phyloP scores from a whole-genome alignment of 2,113 vertebrate genomes.

The Puma concolor region DNA sequence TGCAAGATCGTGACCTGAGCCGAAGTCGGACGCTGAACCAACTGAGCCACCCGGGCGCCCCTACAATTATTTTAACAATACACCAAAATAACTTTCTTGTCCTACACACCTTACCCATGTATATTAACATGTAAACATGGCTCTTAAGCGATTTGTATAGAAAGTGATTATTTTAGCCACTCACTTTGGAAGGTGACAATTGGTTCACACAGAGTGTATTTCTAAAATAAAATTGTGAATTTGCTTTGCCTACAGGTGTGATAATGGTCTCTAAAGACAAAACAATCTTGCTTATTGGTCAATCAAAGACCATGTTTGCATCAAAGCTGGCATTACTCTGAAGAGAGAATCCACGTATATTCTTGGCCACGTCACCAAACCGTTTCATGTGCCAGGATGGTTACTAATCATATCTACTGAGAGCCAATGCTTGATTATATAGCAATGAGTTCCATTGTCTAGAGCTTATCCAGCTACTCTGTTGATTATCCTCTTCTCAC shows the following conservation, averaged over 20 bases:
- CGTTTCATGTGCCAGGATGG: not conserved
- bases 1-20: no score
- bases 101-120: not conserved
- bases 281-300: not conserved
- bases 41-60: no score
- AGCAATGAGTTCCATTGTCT: not conserved
- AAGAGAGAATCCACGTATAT: not conserved
- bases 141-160: not conserved
- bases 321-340: not conserved
- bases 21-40: no score
- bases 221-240: conserved; percentile 41
- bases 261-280: conserved; percentile 6
- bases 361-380: not conserved
- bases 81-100: not conserved
- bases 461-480: not conserved
- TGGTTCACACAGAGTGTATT: not conserved
- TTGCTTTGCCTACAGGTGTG: not conserved
- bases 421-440: not conserved
- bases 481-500: not conserved
- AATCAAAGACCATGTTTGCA: not conserved
- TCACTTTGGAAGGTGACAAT: not conserved
- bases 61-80: not conserved
- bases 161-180: not conserved
- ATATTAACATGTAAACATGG: not conserved
- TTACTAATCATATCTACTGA: not conserved